These are phyloP conservation scores for Poliocrania exsul DNA, from an alignment of 2,797 vertebrate genomes.

Conservation along the genomic window DNA sequence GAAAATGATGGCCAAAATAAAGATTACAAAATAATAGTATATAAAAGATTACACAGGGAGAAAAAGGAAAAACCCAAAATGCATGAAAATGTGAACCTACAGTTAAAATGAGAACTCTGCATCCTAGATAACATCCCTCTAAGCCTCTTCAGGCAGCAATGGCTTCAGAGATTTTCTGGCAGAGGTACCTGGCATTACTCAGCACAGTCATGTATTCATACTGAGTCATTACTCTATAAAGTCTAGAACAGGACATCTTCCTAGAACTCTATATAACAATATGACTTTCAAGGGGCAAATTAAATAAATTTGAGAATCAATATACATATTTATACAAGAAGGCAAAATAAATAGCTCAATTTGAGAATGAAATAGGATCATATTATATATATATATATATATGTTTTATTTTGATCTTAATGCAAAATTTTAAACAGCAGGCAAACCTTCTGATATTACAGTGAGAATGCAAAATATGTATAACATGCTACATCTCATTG, in stretches of 20 bases:
- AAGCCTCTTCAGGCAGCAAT: neutral
- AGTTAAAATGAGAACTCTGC: neutral
- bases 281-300: neutral
- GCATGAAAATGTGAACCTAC: neutral
- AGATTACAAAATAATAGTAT: neutral
- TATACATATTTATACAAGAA: neutral
- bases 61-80: rapidly evolving
- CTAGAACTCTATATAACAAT: neutral
- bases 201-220: neutral
- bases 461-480: neutral
- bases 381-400: neutral
- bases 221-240: neutral
- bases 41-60: neutral
- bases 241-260: neutral
- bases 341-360: neutral
- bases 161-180: neutral
- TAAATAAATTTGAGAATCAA: neutral
- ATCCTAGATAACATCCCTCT: neutral
- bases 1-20: neutral
- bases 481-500: neutral
- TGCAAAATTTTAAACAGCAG: neutral
- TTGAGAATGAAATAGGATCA: neutral
- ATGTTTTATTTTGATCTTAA: neutral
- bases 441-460: neutral
- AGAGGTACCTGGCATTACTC: neutral